Evolutionary conservation across 1,140 invertebrate species (phyloP).

Genomic region (Patella vulgata): DNA sequence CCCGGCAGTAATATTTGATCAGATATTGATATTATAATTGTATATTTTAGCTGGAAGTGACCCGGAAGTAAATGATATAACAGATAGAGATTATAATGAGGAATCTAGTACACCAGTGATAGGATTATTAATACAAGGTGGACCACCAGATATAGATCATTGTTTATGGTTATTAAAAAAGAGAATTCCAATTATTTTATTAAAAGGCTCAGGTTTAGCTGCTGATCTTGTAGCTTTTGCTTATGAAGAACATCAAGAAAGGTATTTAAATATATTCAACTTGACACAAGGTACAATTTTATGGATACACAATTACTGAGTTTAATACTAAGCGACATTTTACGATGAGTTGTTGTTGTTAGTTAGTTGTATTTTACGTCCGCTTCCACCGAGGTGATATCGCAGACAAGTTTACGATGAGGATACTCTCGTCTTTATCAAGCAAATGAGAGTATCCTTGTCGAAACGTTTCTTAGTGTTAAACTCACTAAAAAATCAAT

Average conservation of each 20-base stretch:
- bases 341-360: too few relatives aligned
- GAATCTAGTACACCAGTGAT: constrained; percentile 60
- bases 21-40: too few relatives aligned
- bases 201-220: constrained; percentile 65
- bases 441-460: too few relatives aligned
- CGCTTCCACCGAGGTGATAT: too few relatives aligned
- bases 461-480: not conserved
- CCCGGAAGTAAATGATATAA: not conserved
- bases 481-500: too few relatives aligned
- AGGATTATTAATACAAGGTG: constrained; percentile 66
- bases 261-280: constrained; percentile 35
- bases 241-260: constrained; percentile 63
- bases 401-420: too few relatives aligned
- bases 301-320: too few relatives aligned
- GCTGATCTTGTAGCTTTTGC: constrained; percentile 67
- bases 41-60: not conserved
- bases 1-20: not conserved
- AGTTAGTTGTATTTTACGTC: too few relatives aligned
- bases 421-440: too few relatives aligned
- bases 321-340: too few relatives aligned
- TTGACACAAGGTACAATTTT: too few relatives aligned
- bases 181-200: constrained; percentile 65
- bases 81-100: constrained; percentile 1
- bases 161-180: constrained; percentile 63
- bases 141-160: constrained; percentile 60